Base-by-base conservation (phyloP, 2,888 invertebrate genomes). In the Brachylomia viminalis region DNA sequence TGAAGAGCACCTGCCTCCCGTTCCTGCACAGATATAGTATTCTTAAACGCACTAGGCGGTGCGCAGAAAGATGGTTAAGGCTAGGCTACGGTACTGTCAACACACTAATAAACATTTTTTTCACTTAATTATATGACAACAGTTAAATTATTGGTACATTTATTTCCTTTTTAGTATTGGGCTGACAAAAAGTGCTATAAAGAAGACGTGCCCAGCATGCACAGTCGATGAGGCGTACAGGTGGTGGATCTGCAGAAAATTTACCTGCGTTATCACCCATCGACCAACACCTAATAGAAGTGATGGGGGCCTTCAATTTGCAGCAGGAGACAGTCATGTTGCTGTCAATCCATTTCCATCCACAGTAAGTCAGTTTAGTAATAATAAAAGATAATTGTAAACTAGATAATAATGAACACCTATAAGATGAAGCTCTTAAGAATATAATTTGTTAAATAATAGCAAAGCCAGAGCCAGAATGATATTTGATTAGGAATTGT, bases 241-340 rank as follows among this genome's bases (percentile, higher is more conserved):
- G 10, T 59, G 58, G 30, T 59, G 30, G 59, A 11, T 30, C 30
- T 20, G 64, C 27, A 45, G 42, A 64, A 5, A 49, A 66, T 66
- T 66, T 49, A 49, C 30, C 52, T 54, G 20, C 10, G 38, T 38
- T 67, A 54, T 27, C 67, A 67, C 38, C 52, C 54, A 67, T 68
- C 27, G 42, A 68, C 42, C 27, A 68, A 56, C 68, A 27, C 42
- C 54, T 68, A 27, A 20, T 68, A 54, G 52, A 33, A 67, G 54
- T 38, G 38, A 54, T 66, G 30, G 45, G 27, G 52, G 67, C 38
- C 23, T 52, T 52, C 52, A 67, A 52, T 52, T 67, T 52, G 33
- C 52, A 38, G 33, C 33, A 38, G 67, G 54, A 68, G 67, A 54
- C 54, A 68, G 68, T 13, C 68, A 68, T 38, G 67, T 68, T 68